Evolutionary conservation across 1,140 invertebrate species (phyloP).

Genomic region (Drosophila kurseongensis): DNA sequence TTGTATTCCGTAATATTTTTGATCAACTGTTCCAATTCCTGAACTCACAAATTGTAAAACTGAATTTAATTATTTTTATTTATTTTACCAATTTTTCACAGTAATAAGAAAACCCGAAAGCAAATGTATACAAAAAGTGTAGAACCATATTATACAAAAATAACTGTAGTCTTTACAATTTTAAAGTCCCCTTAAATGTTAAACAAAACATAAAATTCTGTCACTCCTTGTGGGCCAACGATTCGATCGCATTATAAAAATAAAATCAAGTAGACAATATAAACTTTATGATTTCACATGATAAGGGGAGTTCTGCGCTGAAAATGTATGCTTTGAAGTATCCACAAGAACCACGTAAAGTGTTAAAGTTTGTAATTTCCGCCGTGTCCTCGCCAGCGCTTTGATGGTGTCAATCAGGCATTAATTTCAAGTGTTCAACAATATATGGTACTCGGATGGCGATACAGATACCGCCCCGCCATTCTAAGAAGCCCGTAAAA

Average conservation of each 20-base stretch:
- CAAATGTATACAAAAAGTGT: no score
- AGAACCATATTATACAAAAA: no score
- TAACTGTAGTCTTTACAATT: no score
- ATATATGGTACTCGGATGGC: constrained; percentile 20
- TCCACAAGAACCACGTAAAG: constrained; percentile 2
- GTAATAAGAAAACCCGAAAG: no score
- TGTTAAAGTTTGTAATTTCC: constrained; percentile 27
- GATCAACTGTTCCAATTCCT: no score
- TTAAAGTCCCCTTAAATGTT: no score
- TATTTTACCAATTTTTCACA: no score
- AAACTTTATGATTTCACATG: neutral
- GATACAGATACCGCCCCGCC: constrained; percentile 5
- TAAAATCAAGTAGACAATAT: neutral
- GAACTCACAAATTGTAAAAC: no score
- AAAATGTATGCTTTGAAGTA: neutral
- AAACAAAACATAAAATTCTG: no score
- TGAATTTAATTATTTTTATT: no score
- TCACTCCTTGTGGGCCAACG: no score
- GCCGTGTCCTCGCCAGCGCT: constrained; percentile 5
- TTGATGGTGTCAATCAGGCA: constrained; percentile 55
- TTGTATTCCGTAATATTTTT: no score
- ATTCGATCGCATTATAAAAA: neutral
- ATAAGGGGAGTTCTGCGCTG: neutral
- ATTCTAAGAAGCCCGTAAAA: constrained; percentile 27
- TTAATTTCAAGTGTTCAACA: constrained; percentile 48